A percentile compares a stretch with the other conserved stretches of the same genome.
phyloP scores from a whole-genome alignment of 2,888 invertebrate species.

The Artemia sp. region DNA sequence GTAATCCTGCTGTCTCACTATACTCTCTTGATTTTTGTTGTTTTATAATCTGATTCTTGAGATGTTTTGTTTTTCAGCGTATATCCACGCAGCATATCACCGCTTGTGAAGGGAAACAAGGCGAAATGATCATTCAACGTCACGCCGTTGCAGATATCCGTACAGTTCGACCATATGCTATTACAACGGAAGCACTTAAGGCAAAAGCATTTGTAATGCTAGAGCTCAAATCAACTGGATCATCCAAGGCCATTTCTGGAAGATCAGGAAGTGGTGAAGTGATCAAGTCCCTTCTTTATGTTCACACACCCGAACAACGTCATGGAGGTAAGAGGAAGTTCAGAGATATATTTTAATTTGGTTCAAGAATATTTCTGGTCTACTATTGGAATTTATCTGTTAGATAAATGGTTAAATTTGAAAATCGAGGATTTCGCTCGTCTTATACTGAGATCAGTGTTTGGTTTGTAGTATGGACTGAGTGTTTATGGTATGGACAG shows the following conservation, averaged over 20 bases:
- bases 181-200: background rate
- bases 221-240: background rate
- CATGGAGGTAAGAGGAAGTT: background rate
- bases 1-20: too few species aligned
- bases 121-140: background rate
- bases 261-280: background rate
- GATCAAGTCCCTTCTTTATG: background rate
- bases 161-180: background rate
- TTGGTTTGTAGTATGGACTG: too few species aligned
- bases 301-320: slow-evolving; percentile 7
- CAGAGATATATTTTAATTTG: background rate
- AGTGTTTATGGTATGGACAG: too few species aligned
- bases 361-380: too few species aligned
- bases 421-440: too few species aligned
- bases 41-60: too few species aligned
- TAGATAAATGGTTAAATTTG: too few species aligned
- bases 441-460: too few species aligned
- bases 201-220: slow-evolving; percentile 5
- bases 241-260: background rate
- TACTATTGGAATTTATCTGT: too few species aligned
- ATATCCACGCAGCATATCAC: slow-evolving; percentile 1
- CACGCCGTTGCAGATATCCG: slow-evolving; percentile 8
- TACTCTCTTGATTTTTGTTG: too few species aligned
- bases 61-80: background rate
- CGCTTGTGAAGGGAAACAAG: background rate